These are phyloP conservation scores for Drosophila pseudoananassae DNA, from an alignment of 1,140 invertebrate genomes.

Conservation along the genomic window DNA sequence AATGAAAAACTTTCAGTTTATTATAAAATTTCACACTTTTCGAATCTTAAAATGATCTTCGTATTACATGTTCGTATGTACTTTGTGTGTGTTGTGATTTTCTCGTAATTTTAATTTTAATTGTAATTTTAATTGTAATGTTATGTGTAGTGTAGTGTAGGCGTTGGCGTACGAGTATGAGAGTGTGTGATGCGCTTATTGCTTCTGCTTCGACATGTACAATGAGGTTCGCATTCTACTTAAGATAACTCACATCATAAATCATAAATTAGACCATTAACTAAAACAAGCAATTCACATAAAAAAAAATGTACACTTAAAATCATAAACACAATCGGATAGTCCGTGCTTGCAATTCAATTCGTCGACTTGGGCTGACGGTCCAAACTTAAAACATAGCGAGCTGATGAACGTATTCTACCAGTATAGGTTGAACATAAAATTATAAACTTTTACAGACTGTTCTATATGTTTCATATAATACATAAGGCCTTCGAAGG, in stretches of 20 bases:
- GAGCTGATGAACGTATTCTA: constrained; percentile 68
- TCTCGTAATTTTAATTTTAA: constrained; percentile 10
- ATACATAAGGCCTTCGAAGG: constrained; percentile 74
- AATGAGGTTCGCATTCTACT: constrained; percentile 74
- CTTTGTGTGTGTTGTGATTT: constrained; percentile 30
- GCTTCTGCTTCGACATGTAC: constrained; percentile 57
- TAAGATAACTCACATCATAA: constrained; percentile 59
- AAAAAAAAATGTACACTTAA: constrained; percentile 73
- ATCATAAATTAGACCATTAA: constrained; percentile 66
- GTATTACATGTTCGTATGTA: constrained; percentile 53
- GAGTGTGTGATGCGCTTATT: constrained; percentile 43
- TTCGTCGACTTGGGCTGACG: constrained; percentile 8
- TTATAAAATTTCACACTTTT: constrained; percentile 72
- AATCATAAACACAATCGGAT: constrained; percentile 61
- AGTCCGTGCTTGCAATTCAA: constrained; percentile 15
- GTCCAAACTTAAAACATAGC: constrained; percentile 58
- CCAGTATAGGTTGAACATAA: constrained; percentile 64
- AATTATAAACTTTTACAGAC: constrained; percentile 61
- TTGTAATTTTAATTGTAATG: constrained; percentile 1
- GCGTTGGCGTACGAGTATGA: constrained; percentile 38
- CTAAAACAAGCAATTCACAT: constrained; percentile 67
- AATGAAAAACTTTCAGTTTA: constrained; percentile 73
- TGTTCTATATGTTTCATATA: constrained; percentile 73
- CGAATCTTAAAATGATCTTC: constrained; percentile 64
- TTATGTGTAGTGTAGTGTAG: not conserved